Evolutionary conservation across 2,888 invertebrate species (phyloP).

Genomic region (Arenicola marina): DNA sequence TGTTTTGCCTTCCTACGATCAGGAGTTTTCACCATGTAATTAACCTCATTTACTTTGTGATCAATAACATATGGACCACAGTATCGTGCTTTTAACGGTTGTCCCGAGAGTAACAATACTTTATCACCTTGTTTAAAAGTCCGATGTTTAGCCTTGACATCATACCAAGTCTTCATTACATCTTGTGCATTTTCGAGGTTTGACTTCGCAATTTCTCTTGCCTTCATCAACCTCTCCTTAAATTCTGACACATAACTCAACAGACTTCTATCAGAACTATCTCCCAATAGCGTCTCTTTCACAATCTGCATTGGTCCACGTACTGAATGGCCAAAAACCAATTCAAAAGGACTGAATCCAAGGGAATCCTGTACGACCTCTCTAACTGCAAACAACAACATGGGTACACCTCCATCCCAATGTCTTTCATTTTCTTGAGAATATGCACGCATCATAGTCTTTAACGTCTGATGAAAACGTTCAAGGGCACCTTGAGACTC

Average conservation of each 20-base stretch:
- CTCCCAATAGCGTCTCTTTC: constrained; percentile 2
- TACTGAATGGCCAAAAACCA: constrained; percentile 11
- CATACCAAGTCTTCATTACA: background rate
- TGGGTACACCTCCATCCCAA: constrained; percentile 5
- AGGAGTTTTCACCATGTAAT: constrained; percentile 1
- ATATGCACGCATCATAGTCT: constrained; percentile 2
- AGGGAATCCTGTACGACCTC: constrained; percentile 11
- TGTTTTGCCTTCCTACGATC: background rate
- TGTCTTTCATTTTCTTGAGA: constrained; percentile 2
- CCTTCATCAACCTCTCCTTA: background rate
- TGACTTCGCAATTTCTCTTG: constrained; percentile 4
- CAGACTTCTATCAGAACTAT: background rate
- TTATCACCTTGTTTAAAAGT: constrained; percentile 2
- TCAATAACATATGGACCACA: constrained; percentile 7
- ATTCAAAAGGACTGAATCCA: constrained; percentile 14
- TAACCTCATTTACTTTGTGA: background rate
- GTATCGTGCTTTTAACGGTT: background rate
- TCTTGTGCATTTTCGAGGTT: background rate
- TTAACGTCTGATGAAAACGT: too few relatives aligned
- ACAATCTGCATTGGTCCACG: constrained; percentile 9
- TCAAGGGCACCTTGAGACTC: too few relatives aligned
- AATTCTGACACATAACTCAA: background rate
- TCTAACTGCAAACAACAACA: constrained; percentile 8
- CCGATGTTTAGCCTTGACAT: background rate
- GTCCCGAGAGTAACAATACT: background rate